Base-by-base conservation (phyloP, 2,113 vertebrate genomes). In the Stigmatopora argus region DNA sequence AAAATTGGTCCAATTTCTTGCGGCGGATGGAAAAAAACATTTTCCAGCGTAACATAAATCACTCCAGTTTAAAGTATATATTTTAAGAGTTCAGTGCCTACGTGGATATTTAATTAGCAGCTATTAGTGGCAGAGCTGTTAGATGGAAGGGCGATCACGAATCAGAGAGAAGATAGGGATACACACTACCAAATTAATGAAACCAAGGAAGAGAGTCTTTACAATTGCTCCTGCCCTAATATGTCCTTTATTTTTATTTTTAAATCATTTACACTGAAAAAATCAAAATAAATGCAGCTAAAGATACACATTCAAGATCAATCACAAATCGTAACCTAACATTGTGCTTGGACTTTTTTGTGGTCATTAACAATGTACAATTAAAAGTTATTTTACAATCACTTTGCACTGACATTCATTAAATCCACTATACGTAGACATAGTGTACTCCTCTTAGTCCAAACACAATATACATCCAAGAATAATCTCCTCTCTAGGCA, bases 21-120 rank as follows among this genome's bases (percentile, higher is more conserved):
- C n/a, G n/a, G n/a, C n/a, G n/a, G n/a, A n/a, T n/a, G n/a, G n/a
- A n/a, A n/a, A n/a, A n/a, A n/a, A n/a, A n/a, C n/a, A n/a, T n/a
- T n/a, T n/a, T n/a, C n/a, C 7, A n/a, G 11, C 17, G 15, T 9
- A 58, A 58, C 19, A 35, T 35, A 19, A 41, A 19, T n/a, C 17
- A 38, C 31, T 3, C 14, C 8, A 14, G 17, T 18, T 7, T 12
- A 62, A 41, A 17, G 61, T 26, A 0, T 60, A 7, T 11, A 7
- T n/a, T 63, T 63, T 17, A 48, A 63, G 61, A 47, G 64, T 60
- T 70, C 64, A 38, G 70, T 7, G 9, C 56, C 62, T 14, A 47
- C 72, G 41, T 74, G 4, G 0, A 70, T 65, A 58, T 71, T 72
- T 89, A 87, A 86, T 85, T 80, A 87, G 83, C 88, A 89, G 84